Percentiles rank a stretch among this genome's conserved stretches.
Evolutionary conservation across 2,888 invertebrate species (phyloP).

Genomic region (Cistogaster globosa): DNA sequence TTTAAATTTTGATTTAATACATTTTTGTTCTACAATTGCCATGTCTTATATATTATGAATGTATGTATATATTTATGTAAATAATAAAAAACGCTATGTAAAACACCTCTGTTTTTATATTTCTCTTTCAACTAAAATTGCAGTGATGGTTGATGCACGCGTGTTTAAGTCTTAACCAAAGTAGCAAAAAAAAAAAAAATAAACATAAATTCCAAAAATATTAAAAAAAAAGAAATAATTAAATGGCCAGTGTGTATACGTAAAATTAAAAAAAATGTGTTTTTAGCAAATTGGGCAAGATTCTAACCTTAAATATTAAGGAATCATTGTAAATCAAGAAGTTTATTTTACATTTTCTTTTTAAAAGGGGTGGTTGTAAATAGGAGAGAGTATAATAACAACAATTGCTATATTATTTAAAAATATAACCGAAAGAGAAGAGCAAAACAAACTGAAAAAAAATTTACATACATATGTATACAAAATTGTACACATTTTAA

Average conservation of each 20-base stretch:
- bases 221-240: too few relatives aligned
- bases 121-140: constrained; percentile 9
- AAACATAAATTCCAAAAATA: too few relatives aligned
- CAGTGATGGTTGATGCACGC: constrained; percentile 2
- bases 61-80: too few relatives aligned
- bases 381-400: not conserved
- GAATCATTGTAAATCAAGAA: constrained; percentile 21
- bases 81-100: too few relatives aligned
- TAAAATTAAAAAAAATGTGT: not conserved
- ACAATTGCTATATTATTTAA: not conserved
- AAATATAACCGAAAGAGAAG: constrained; percentile 36
- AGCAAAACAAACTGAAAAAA: constrained; percentile 60
- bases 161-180: too few relatives aligned
- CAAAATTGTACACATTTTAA: not conserved
- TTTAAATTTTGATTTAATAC: too few relatives aligned
- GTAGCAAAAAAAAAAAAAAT: too few relatives aligned
- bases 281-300: not conserved
- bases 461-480: not conserved
- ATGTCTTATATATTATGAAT: too few relatives aligned
- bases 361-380: not conserved
- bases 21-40: too few relatives aligned
- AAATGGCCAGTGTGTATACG: not conserved
- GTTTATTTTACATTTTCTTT: constrained; percentile 7
- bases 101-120: not conserved
- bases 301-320: constrained; percentile 64